Conservation (phyloP, 2,113 vertebrate species). For the Gambusia affinis region DNA sequence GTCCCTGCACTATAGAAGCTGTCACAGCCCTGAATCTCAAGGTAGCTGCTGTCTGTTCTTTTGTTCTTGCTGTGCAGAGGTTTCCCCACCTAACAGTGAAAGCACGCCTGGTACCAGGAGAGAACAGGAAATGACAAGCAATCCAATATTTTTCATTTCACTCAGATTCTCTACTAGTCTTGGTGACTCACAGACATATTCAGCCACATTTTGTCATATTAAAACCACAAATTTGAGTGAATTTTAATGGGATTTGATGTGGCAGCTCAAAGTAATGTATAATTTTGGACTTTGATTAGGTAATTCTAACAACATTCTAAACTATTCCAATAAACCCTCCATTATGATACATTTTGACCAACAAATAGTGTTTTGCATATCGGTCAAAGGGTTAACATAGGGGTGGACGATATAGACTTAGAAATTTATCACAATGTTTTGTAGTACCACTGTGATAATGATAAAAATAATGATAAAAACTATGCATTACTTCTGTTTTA, state of each 20-base stretch:
- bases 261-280: not conserved
- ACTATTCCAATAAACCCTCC: too few species aligned
- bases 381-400: too few species aligned
- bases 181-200: not conserved
- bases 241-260: not conserved
- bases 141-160: not conserved
- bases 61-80: constrained; percentile 5
- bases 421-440: too few species aligned
- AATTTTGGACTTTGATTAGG: not conserved
- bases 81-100: not conserved
- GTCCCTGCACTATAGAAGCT: constrained; percentile 6
- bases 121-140: not conserved
- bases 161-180: not conserved
- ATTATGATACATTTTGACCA: not conserved
- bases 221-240: not conserved
- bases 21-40: constrained; percentile 11
- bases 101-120: not conserved
- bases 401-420: too few species aligned
- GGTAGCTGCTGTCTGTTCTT: constrained; percentile 33
- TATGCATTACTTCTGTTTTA: too few species aligned
- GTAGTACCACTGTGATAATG: too few species aligned
- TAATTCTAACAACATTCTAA: not conserved
- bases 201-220: not conserved
- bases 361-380: too few species aligned
- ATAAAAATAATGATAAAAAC: too few species aligned